Base-by-base conservation (phyloP, 2,113 vertebrate genomes). In the Piprites chloris region DNA sequence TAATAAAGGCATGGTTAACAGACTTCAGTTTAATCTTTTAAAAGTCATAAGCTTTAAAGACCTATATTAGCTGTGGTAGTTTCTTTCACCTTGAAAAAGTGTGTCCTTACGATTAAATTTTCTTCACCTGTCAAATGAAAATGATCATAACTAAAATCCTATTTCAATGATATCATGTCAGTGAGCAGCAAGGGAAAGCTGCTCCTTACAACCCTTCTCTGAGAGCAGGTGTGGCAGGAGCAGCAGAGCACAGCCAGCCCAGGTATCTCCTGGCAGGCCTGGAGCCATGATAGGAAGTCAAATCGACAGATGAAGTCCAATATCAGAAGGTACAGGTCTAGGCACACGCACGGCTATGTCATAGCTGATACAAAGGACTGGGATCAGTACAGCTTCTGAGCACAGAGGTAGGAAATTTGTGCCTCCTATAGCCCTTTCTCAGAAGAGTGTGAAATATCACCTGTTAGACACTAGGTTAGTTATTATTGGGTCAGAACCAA, bases 261-360 rank as follows among this genome's bases (percentile, higher is more conserved):
- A 18, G 35, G 30, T 12, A 20, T 37, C 42, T 59, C 32, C 41
- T 63, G 11, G 7, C 17, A 50, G 28, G 9, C 27, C 42, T 72
- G 53, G 10, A 6, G 4, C 33, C 49, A 14, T 0, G 1, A 7
- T 46, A 33, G 16, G 30, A 80, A 52, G 23, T 39, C 1, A 1
- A 41, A 62, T 42, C 15, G 15, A 50, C 20, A 20, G 32, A 9
- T 28, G 20, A 49, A 24, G 41, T 44, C 24, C 41, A 49, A n/a
- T 21, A 30, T 32, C 19, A 15, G 2, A 52, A 77, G 12, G 7
- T 41, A n/a, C 15, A 23, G 0, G 1, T 53, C 52, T 27, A 20
- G n/a, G 14, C 14, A 16, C 42, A 42, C 42, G n/a, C n/a, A n/a
- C n/a, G n/a, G n/a, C n/a, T n/a, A 1, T 65, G 4, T 18, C 35